phyloP scores from a whole-genome alignment of 1,140 invertebrate genomes.

The Pogonus chalceus region DNA sequence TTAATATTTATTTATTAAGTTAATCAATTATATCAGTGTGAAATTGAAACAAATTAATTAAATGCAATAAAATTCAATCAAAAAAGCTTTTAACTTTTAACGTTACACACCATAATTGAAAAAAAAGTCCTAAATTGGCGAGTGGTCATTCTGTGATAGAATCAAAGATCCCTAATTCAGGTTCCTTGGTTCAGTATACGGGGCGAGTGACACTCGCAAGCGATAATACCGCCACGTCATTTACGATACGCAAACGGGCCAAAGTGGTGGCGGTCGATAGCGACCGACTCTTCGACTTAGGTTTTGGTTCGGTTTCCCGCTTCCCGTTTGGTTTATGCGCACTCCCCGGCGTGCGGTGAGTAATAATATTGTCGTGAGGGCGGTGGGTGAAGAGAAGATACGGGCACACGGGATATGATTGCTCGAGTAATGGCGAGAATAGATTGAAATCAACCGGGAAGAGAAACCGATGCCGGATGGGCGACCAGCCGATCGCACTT shows the following conservation, averaged over 20 bases:
- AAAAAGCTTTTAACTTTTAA: too few relatives aligned
- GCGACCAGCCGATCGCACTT: not conserved
- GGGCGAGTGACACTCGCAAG: not conserved
- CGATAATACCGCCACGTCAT: not conserved
- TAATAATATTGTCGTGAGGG: not conserved
- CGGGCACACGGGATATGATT: too few relatives aligned
- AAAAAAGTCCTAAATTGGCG: too few relatives aligned
- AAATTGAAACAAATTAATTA: too few relatives aligned
- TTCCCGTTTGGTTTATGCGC: not conserved
- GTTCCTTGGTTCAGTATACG: too few relatives aligned
- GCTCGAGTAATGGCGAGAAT: not conserved
- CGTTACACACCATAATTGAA: too few relatives aligned
- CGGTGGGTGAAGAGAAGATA: not conserved
- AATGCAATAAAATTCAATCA: too few relatives aligned
- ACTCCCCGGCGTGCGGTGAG: not conserved
- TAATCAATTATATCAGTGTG: too few relatives aligned
- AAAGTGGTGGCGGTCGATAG: not conserved
- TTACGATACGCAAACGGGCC: not conserved
- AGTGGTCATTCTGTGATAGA: too few relatives aligned
- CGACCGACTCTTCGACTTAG: not conserved
- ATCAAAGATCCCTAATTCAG: too few relatives aligned
- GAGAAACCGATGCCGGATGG: too few relatives aligned
- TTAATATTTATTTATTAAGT: too few relatives aligned
- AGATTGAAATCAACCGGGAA: not conserved
- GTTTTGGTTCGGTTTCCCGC: not conserved